phyloP scores from a whole-genome alignment of 2,113 vertebrate genomes.

The Pithys albifrons region DNA sequence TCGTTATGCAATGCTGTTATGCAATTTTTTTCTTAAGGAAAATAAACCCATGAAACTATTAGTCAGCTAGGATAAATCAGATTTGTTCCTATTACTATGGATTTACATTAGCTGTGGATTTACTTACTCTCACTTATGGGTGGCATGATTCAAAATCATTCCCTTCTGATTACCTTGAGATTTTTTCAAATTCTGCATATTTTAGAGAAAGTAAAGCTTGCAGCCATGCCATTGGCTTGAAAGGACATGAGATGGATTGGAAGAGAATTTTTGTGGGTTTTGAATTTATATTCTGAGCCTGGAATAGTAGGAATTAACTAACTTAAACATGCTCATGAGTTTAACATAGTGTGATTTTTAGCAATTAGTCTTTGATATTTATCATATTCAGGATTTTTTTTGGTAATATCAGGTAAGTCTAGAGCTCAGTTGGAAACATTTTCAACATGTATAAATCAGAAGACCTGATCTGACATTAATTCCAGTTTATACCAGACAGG shows the following conservation, averaged over 20 bases:
- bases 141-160: neutral
- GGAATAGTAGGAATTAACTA: neutral
- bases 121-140: neutral
- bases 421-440: neutral
- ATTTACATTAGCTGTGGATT: neutral
- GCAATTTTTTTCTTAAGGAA: neutral
- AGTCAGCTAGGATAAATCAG: neutral
- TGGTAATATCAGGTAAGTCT: neutral
- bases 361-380: neutral
- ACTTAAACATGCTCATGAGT: neutral
- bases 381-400: neutral
- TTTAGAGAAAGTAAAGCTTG: neutral
- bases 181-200: neutral
- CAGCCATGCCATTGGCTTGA: neutral
- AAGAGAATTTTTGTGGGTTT: neutral
- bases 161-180: neutral
- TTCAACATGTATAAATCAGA: neutral
- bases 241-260: neutral
- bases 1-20: neutral
- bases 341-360: neutral
- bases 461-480: neutral
- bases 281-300: neutral
- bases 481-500: neutral
- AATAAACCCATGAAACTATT: neutral
- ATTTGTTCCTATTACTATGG: neutral